Evolutionary conservation across 2,113 vertebrate genomes (phyloP).

Genomic region (Penelope pileata): DNA sequence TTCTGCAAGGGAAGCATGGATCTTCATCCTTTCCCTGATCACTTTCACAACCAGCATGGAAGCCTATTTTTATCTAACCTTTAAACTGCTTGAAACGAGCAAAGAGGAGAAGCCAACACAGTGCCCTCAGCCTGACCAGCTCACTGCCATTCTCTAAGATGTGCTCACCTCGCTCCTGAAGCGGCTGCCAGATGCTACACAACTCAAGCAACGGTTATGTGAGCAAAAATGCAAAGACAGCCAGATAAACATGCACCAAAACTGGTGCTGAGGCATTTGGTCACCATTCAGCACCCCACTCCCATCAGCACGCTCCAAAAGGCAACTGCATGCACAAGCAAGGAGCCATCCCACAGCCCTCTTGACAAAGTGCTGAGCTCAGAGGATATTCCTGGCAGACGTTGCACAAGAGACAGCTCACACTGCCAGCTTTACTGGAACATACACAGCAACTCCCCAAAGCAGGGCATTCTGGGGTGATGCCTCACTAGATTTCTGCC

Average conservation of each 20-base stretch:
- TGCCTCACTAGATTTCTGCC: not conserved
- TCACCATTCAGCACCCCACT: not conserved
- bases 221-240: not conserved
- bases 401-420: conserved; percentile 46
- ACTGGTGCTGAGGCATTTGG: not conserved
- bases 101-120: not conserved
- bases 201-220: not conserved
- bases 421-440: conserved; percentile 28
- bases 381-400: conserved; percentile 39
- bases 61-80: not conserved
- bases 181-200: not conserved
- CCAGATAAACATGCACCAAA: not conserved
- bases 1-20: not conserved
- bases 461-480: not conserved
- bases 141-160: not conserved
- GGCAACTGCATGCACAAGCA: not conserved
- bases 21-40: not conserved
- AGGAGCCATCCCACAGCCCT: not conserved
- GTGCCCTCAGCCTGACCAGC: not conserved
- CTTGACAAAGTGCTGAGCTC: not conserved
- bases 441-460: not conserved
- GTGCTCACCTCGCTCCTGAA: not conserved
- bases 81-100: fast-evolving
- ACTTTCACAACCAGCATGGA: not conserved
- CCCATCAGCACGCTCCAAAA: not conserved